A percentile compares a stretch with the other conserved stretches of the same genome.
Evolutionary conservation across 2,113 vertebrate species (phyloP).

Genomic region (Serilophus lunatus): DNA sequence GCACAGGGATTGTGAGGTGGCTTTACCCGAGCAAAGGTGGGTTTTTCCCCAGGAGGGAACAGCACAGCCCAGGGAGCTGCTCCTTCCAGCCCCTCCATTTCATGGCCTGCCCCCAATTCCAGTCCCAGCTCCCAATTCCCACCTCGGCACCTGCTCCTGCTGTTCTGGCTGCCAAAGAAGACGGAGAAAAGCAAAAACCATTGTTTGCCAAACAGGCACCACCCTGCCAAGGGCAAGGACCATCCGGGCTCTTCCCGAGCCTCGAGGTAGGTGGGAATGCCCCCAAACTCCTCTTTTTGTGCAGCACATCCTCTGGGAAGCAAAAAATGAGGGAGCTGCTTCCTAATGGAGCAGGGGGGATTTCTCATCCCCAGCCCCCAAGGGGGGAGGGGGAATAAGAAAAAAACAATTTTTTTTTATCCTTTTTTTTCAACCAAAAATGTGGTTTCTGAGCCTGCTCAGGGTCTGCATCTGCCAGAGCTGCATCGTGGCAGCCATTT

Average conservation of each 20-base stretch:
- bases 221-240: not conserved
- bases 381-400: fast-evolving
- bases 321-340: not conserved
- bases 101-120: not conserved
- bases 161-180: not conserved
- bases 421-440: fast-evolving
- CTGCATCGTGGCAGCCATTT: conserved; percentile 37
- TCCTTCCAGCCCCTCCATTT: not conserved
- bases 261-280: not conserved
- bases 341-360: fast-evolving
- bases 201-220: not conserved
- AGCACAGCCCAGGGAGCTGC: not conserved
- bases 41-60: not conserved
- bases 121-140: not conserved
- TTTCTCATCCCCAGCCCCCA: fast-evolving
- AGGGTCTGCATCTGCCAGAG: not conserved
- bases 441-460: not conserved
- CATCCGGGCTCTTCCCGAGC: not conserved
- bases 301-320: not conserved
- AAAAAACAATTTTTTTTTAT: fast-evolving
- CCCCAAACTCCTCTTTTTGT: fast-evolving
- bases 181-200: not conserved
- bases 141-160: not conserved
- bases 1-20: fast-evolving
- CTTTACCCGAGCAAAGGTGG: not conserved